Conservation (phyloP, 2,888 invertebrate species). For the Epinotia bilunana region DNA sequence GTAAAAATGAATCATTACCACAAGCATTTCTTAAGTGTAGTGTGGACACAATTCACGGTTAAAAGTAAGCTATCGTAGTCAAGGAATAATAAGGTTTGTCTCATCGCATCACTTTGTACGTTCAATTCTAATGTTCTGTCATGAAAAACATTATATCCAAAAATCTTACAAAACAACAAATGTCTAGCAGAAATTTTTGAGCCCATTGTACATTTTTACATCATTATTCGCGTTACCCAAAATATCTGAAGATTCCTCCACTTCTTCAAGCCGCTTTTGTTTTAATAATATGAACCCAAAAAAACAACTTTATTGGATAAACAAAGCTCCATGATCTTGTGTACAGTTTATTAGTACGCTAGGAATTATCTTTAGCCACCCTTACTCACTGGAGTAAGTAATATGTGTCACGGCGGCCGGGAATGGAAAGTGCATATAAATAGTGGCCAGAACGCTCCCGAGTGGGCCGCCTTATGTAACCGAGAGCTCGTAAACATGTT, state of each 20-base stretch:
- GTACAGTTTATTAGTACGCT: neutral
- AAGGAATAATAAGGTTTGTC: no score
- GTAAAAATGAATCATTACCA: neutral
- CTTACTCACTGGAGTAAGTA: constrained; percentile 72
- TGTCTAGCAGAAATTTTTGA: no score
- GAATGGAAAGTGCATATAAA: constrained; percentile 78
- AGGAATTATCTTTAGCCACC: constrained; percentile 67
- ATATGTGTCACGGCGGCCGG: constrained; percentile 72
- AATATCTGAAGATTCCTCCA: no score
- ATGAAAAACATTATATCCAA: no score
- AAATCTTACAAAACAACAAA: neutral
- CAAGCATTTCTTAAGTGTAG: neutral
- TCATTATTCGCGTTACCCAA: no score
- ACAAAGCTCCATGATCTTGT: constrained; percentile 11
- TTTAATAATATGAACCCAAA: neutral
- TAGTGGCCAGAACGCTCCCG: constrained; percentile 65
- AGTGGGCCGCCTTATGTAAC: constrained; percentile 75
- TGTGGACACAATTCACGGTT: no score
- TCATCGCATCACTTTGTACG: no score
- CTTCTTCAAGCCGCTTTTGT: no score
- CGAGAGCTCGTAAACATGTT: constrained; percentile 72
- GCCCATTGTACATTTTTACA: no score
- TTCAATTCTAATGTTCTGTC: no score
- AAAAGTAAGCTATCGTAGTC: no score
- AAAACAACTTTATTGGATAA: neutral